Evolutionary conservation across 2,888 invertebrate genomes (phyloP), one percentile per base, ranked within the genome.

Genomic region (Lepeophtheirus nordmannii): DNA sequence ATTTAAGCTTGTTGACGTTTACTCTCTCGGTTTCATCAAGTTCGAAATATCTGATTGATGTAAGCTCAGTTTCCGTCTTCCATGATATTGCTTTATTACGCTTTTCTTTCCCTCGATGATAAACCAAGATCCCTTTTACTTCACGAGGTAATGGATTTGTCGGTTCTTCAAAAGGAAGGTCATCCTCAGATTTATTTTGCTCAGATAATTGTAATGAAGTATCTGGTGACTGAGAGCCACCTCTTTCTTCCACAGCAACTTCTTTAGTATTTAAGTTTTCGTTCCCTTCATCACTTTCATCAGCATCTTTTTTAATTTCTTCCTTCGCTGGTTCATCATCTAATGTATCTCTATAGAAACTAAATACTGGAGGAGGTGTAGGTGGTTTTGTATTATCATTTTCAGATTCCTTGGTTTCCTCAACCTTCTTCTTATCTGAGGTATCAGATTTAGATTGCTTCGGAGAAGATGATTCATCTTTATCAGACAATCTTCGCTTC

Each of bases 11-110:
- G 40, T 66, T 66, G 8, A 66, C 66, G 46, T 66, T 66, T 37
- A 66, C 66, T 10, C 79, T 71, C 68, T 79, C 79, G 5, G 73
- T 76, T 70, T 78, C 78, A 70, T 79, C 78, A 69, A 78, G 62
- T 67, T 78, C 78, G 72, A 79, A 79, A 70, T 74, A 77, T 71
- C 72, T 73, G 58, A 75, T 70, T 64, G 73, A 70, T 67, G 72
- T 71, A 10, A 79, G 70, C 39, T 73, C 70, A 9, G 69, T 62
- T 46, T 74, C 74, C 12, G 77, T 76, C 7, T 73, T 74, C 66
- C 73, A 75, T 73, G 76, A 76, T 1, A 73, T 70, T 9, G 74
- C 74, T 20, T 70, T 71, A 61, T 67, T 68, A 37, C 62, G 68
- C 39, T 30, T 61, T 46, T 59, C 46, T 58, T 58, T 46, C 9